Evolutionary conservation across 1,140 invertebrate species (phyloP).

Genomic region (Papilio polytes): DNA sequence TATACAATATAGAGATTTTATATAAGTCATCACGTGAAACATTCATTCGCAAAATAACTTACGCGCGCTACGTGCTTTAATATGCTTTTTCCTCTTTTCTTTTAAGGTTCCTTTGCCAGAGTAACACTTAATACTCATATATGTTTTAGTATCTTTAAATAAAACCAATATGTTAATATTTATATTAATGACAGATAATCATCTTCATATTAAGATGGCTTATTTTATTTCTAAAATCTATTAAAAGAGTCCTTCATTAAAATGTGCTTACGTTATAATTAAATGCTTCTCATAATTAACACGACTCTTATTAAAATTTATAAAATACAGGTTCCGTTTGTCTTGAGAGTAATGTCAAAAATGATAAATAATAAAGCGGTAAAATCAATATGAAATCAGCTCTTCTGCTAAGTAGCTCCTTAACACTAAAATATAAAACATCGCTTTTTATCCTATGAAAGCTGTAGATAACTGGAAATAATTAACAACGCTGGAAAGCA

Average conservation of each 20-base stretch:
- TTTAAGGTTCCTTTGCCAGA: neutral
- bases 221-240: no score
- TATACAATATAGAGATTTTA: conserved; percentile 16
- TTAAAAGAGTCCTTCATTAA: no score
- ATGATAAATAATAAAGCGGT: no score
- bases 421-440: no score
- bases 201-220: no score
- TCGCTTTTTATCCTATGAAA: neutral
- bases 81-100: neutral
- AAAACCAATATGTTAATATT: neutral
- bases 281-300: no score
- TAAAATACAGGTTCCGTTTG: no score
- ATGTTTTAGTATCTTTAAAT: neutral
- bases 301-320: no score
- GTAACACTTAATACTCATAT: neutral
- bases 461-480: neutral
- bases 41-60: conserved; percentile 8
- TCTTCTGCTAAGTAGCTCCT: no score
- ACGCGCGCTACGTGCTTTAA: neutral
- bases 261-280: no score
- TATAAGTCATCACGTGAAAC: conserved; percentile 2
- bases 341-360: no score
- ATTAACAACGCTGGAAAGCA: neutral
- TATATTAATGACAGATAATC: neutral
- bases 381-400: no score